Evolutionary conservation across 2,888 invertebrate species (phyloP), one percentile per base, ranked within the genome.

Genomic region (Stenotaenia linearis): DNA sequence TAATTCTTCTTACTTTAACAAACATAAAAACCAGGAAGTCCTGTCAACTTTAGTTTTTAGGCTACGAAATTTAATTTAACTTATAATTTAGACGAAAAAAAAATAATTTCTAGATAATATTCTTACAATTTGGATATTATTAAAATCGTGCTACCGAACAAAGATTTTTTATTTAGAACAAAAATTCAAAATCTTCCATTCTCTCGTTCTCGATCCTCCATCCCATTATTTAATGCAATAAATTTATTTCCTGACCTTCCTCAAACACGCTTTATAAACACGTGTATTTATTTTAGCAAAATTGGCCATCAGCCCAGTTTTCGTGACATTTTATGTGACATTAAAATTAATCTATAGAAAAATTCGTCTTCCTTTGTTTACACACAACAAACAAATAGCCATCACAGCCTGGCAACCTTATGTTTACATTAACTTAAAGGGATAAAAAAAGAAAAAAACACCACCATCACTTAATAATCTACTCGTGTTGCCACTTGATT

Each of bases 351-450:
- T 69, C 25, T 28, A 23, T 69, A 28, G 23, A 28, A 28, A 23
- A 69, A 69, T 69, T 69, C 28, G 25, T 69, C 69, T 69, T 45
- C n/a, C 18, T 69, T 28, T 69, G 69, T 69, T 69, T 69, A 69
- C 69, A 69, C 28, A 25, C 25, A 69, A 69, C 69, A 69, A 69
- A 69, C 69, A 28, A n/a, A 6, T 28, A 7, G 28, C 69, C 28
- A 25, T 69, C 69, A 69, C 69, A 25, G 69, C 69, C 25, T 69
- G 69, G 69, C 69, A 69, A 69, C 69, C 69, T 69, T n/a, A 69
- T 69, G 69, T 69, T 69, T 69, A 69, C n/a, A n/a, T 69, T 69
- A 10, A 25, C 69, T 0, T 10, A 7, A 50, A 3, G 4, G n/a
- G n/a, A 40, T 0, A 40, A 40, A 40, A 40, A 40, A 50, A 50